Conservation (phyloP, 2,113 vertebrate genomes). For the Laticauda colubrina region DNA sequence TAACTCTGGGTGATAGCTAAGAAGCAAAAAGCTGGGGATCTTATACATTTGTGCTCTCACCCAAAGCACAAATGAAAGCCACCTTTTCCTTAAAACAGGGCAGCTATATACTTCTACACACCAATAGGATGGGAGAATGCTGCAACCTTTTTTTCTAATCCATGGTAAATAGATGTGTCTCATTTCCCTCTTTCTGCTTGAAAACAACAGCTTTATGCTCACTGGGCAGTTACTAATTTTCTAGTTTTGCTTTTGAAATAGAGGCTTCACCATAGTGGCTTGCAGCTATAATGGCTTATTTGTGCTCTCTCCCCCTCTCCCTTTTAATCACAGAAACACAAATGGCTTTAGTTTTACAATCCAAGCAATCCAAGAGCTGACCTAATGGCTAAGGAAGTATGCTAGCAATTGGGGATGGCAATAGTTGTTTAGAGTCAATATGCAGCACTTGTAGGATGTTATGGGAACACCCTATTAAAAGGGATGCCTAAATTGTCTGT, state of each 20-base stretch:
- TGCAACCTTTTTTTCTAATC: slow-evolving; percentile 4
- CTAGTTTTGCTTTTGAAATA: slow-evolving; percentile 22
- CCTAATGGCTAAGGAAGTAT: background rate
- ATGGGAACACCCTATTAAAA: background rate
- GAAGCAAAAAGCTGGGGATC: background rate
- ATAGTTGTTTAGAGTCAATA: background rate
- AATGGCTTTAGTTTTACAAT: background rate
- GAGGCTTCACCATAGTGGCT: background rate
- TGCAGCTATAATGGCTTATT: background rate
- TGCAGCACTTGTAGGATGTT: background rate
- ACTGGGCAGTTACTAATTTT: slow-evolving; percentile 33
- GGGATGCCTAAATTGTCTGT: background rate
- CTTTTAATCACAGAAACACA: background rate
- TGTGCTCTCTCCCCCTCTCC: background rate
- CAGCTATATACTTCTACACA: background rate
- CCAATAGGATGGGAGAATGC: background rate
- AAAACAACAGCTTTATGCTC: slow-evolving; percentile 11
- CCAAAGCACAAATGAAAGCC: background rate
- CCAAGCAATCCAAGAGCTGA: background rate
- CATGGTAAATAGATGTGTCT: slow-evolving; percentile 22
- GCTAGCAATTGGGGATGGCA: background rate
- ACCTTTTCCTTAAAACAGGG: background rate
- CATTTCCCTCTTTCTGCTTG: slow-evolving; percentile 25
- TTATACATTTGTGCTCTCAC: background rate
- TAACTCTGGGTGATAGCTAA: background rate